Base-by-base conservation (phyloP, 2,797 vertebrate genomes). In the Hippocampus kuda region DNA sequence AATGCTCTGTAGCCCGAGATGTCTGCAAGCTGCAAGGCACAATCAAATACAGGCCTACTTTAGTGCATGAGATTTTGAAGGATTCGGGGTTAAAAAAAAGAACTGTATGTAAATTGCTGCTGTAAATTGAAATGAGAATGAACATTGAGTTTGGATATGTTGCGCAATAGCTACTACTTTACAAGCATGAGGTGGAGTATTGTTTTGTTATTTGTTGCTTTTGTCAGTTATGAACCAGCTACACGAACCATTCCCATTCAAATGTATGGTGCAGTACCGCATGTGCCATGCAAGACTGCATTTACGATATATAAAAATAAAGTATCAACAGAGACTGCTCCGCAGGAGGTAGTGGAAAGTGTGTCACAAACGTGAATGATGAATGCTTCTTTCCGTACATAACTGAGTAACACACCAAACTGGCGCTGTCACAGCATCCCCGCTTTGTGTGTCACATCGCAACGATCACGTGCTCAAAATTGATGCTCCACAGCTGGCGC, bases 1-100 rank as follows among this genome's bases (percentile, higher is more conserved):
- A 80, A 44, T 24, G 71, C 69, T 65, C 65, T 57, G 41, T 77
- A 66, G 82, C 79, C 79, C 68, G 64, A 41, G 78, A 72, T 77
- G 76, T 72, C 46, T 27, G 56, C 66, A 75, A 68, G 70, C 65
- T 75, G 70, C 63, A 20, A 66, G 42, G 22, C 72, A 73, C 49
- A 74, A 66, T 62, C 56, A 18, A 57, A 69, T 5, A 62, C 22
- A 18, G 16, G 2, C 71, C 4, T 2, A 5, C 11, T 56, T 54
- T 41, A 6, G 20, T 7, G 13, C 10, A 30, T 16, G 24, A 41
- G 8, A 42, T 15, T 65, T n/a, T 18, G 12, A 48, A 12, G 26
- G 42, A 65, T 49, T 72, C 60, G 6, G 24, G 27, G 18, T 34
- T 60, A 27, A 38, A 34, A 51, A 60, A 60, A 18, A 46, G 2